Conservation (phyloP, 2,888 invertebrate genomes). For the Himalopsyche anomala region DNA sequence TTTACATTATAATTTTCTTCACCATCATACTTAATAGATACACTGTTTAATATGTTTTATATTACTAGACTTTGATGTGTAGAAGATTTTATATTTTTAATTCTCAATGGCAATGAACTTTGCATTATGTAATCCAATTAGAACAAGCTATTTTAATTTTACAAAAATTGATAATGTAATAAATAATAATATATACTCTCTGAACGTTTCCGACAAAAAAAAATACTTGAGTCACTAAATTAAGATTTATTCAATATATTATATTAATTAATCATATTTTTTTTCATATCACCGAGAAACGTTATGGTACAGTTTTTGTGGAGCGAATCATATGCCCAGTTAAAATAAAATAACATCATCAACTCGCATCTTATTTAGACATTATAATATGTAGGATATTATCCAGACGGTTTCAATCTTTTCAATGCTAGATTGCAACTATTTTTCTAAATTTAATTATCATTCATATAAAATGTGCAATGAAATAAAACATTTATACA, state of each 20-base stretch:
- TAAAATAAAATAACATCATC: not conserved
- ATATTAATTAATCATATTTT: slow-evolving; percentile 17
- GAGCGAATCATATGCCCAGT: not conserved
- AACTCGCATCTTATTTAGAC: not conserved
- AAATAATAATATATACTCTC: not conserved
- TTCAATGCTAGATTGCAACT: not conserved
- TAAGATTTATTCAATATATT: slow-evolving; percentile 11
- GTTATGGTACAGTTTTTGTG: slow-evolving; percentile 4
- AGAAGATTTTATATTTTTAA: too few species aligned
- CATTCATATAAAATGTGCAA: not conserved
- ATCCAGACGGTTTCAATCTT: not conserved
- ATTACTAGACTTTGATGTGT: too few species aligned
- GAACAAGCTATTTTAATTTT: too few species aligned
- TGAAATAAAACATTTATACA: slow-evolving; percentile 1
- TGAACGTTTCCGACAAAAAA: not conserved
- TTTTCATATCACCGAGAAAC: slow-evolving; percentile 13
- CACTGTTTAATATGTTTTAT: too few species aligned
- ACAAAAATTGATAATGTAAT: too few species aligned
- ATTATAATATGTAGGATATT: not conserved
- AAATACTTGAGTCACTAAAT: slow-evolving; percentile 12
- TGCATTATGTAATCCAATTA: too few species aligned
- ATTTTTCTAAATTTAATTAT: not conserved
- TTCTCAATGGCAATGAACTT: too few species aligned
- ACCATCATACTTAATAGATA: too few species aligned
- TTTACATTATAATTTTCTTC: too few species aligned